Conservation (phyloP, 1,140 invertebrate species). For the Ladona fulva region DNA sequence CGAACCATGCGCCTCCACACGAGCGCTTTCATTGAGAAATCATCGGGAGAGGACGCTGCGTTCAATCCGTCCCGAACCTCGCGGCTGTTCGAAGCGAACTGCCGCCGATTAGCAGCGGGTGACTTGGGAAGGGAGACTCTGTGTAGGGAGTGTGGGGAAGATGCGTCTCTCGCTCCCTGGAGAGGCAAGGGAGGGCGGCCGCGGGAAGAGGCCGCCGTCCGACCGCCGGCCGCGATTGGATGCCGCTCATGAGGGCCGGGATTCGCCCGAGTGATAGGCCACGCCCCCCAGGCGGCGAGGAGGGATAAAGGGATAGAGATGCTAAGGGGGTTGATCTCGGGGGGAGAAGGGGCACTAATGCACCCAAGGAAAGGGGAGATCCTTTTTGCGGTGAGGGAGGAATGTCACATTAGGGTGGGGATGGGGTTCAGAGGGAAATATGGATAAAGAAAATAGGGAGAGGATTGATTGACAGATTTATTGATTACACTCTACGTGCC, state of each 20-base stretch:
- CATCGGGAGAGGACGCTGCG: too few relatives aligned
- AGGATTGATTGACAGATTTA: too few relatives aligned
- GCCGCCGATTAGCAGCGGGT: too few relatives aligned
- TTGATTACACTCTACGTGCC: too few relatives aligned
- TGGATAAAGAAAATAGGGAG: not conserved
- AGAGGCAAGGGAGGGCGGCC: not conserved
- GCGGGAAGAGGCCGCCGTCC: not conserved
- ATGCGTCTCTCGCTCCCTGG: not conserved
- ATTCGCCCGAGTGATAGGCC: not conserved
- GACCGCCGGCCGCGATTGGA: not conserved
- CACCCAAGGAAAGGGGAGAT: not conserved
- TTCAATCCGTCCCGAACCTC: too few relatives aligned
- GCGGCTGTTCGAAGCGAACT: too few relatives aligned
- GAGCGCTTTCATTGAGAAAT: too few relatives aligned
- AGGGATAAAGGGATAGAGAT: not conserved
- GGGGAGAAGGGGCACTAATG: too few relatives aligned
- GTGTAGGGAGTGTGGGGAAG: too few relatives aligned
- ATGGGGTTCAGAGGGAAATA: not conserved
- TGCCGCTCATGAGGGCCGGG: not conserved
- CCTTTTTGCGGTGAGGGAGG: not conserved
- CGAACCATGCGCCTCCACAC: too few relatives aligned
- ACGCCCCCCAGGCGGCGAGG: not conserved
- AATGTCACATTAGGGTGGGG: not conserved
- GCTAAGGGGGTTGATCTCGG: too few relatives aligned
- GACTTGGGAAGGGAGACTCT: too few relatives aligned